A percentile compares a stretch with the other conserved stretches of the same genome.
These are phyloP conservation scores for Epinotia brunnichana DNA, from an alignment of 2,888 invertebrate species.

Conservation along the genomic window DNA sequence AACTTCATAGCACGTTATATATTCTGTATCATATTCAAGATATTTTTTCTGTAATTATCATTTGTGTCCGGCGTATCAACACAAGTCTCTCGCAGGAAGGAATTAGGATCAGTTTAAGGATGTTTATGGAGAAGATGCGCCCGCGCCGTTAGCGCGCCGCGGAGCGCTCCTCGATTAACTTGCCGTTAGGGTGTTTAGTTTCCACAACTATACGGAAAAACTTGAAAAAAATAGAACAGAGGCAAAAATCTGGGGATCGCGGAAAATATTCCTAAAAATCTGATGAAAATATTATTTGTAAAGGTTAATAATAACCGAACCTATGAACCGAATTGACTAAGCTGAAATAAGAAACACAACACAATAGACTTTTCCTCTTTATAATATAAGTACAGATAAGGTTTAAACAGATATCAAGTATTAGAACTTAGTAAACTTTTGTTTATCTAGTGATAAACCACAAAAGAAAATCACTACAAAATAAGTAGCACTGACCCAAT, in stretches of 20 bases:
- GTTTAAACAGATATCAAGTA: too few relatives aligned
- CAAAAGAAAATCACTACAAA: neutral
- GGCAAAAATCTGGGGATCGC: too few relatives aligned
- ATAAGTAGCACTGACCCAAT: slow-evolving; percentile 12
- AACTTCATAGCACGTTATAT: too few relatives aligned
- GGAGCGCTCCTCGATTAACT: slow-evolving; percentile 66
- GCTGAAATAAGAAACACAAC: too few relatives aligned
- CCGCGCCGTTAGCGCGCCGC: slow-evolving; percentile 64
- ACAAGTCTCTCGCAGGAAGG: slow-evolving; percentile 48
- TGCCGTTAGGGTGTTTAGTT: slow-evolving; percentile 50
- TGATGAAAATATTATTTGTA: too few relatives aligned
- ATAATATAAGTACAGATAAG: too few relatives aligned
- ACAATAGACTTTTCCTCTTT: too few relatives aligned
- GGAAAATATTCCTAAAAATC: too few relatives aligned
- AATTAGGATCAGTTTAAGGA: slow-evolving; percentile 75
- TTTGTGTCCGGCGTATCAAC: slow-evolving; percentile 36
- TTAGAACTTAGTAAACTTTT: too few relatives aligned
- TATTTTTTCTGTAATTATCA: neutral
- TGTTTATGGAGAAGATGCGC: slow-evolving; percentile 61
- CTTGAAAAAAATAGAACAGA: neutral
- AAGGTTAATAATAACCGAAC: too few relatives aligned
- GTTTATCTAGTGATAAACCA: neutral
- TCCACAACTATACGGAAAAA: neutral
- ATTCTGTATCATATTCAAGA: too few relatives aligned
- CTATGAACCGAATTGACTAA: too few relatives aligned